A percentile compares a stretch with the other conserved stretches of the same genome.
Conservation (phyloP, 2,113 vertebrate genomes). For the Brevimyrus niger region DNA sequence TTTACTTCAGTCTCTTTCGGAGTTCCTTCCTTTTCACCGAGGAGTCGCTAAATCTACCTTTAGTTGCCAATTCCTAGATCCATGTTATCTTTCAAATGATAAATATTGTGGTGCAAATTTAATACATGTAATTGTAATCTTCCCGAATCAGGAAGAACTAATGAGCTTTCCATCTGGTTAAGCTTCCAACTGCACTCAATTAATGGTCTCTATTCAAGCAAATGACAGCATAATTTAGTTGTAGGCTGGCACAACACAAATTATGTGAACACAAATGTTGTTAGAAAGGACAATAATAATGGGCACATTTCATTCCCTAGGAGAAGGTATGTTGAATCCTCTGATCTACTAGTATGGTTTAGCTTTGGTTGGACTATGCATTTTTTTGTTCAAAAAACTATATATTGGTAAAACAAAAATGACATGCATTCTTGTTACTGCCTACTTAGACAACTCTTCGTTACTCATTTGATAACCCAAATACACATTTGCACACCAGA, state of each 20-base stretch:
- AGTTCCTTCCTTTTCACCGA: not conserved
- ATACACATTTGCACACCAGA: not conserved
- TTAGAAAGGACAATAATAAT: not conserved
- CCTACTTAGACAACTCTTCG: not conserved
- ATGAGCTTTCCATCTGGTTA: constrained; percentile 17
- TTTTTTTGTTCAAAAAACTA: not conserved
- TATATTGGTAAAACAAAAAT: not conserved
- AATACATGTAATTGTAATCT: constrained; percentile 11
- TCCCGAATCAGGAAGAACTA: not conserved
- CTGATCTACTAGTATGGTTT: not conserved
- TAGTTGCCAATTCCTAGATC: not conserved
- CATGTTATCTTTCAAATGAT: not conserved
- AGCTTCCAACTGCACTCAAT: constrained; percentile 9
- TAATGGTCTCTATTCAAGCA: constrained; percentile 6
- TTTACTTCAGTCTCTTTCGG: not conserved
- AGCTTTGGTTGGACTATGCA: not conserved
- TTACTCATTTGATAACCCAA: not conserved
- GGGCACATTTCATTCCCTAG: not conserved
- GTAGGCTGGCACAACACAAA: constrained; percentile 9
- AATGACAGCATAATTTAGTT: constrained; percentile 12
- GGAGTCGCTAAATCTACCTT: not conserved
- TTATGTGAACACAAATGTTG: not conserved
- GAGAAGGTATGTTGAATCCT: not conserved
- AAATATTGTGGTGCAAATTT: not conserved
- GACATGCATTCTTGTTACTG: not conserved